Base-by-base conservation (phyloP, 2,888 invertebrate species). In the Frankliniella intonsa region DNA sequence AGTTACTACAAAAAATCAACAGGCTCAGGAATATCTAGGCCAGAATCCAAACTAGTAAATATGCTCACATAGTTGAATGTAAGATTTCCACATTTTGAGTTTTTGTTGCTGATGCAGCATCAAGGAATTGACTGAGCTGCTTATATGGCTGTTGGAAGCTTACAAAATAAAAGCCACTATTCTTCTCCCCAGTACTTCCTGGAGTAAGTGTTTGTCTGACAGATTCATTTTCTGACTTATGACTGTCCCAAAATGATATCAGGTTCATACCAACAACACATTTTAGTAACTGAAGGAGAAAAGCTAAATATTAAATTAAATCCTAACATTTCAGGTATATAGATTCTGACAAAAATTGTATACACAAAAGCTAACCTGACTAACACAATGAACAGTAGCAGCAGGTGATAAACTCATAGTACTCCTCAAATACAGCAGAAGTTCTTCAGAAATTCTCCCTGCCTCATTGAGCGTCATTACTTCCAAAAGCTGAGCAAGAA, bases 401-500 rank as follows among this genome's bases (percentile, higher is more conserved):
- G 92, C 92, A 0, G 95, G 92, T 82, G 94, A 93, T 65, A 95
- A 86, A 14, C 90, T 89, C 87, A 96, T 92, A 2, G 94, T 92
- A 0, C 91, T 90, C 85, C 93, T 92, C 11, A 95, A 89, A 86
- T 95, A 96, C 85, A 90, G 90, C 0, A 97, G 89, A 22, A 96
- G 89, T 88, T 97, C 96, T 88, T 97, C 96, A 0, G 95, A 93
- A 81, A 94, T 90, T 81, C 90, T 89, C 0, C 93, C 93, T 51
- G 93, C 91, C 87, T 96, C 96, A 38, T 89, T 89, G 81, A 93
- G 90, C 0, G 92, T 92, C 1, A 92, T 90, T 55, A 94, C 88
- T 88, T 94, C 94, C 83, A 95, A 87, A 80, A 95, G 90, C 83
- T 94, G 91, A 0, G 93, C 91, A 49, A 96, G 87, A 9, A 92